Percentiles rank a stretch among this genome's conserved stretches.
These are phyloP conservation scores for Cuniculus paca DNA, from an alignment of 2,797 vertebrate species.

Conservation along the genomic window DNA sequence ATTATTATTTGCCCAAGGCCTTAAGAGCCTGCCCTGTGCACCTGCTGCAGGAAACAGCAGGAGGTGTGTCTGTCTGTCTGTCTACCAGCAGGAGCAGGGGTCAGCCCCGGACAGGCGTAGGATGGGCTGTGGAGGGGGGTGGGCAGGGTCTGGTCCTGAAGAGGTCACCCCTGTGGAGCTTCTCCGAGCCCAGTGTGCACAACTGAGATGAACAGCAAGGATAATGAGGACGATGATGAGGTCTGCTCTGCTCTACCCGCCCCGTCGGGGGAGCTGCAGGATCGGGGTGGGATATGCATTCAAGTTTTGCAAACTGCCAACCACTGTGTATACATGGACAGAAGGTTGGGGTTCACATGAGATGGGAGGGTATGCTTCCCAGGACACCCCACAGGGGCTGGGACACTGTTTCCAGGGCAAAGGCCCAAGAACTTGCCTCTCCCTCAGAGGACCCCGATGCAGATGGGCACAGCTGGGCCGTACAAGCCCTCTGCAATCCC, in stretches of 20 bases:
- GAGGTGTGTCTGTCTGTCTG: not conserved
- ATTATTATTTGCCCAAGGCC: too few relatives aligned
- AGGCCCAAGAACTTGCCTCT: not conserved
- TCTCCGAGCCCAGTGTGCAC: not conserved
- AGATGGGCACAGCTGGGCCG: not conserved
- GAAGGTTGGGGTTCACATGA: not conserved
- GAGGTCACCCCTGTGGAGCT: too few relatives aligned
- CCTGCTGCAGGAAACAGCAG: not conserved
- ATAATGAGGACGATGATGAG: not conserved
- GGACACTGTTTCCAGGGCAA: not conserved
- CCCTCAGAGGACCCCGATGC: not conserved
- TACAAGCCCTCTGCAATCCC: not conserved
- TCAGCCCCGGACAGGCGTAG: not conserved
- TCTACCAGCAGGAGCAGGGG: not conserved
- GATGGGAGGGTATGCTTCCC: not conserved
- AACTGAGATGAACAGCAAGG: not conserved
- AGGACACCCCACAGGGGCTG: not conserved
- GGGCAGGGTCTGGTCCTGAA: not conserved
- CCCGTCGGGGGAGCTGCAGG: rapidly evolving
- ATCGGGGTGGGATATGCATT: not conserved
- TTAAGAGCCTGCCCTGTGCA: not conserved
- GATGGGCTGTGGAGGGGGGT: not conserved
- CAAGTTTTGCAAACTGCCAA: not conserved
- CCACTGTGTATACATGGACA: not conserved
- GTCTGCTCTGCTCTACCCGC: not conserved